These are phyloP conservation scores for Automeris io DNA, from an alignment of 2,888 invertebrate genomes.

Conservation along the genomic window DNA sequence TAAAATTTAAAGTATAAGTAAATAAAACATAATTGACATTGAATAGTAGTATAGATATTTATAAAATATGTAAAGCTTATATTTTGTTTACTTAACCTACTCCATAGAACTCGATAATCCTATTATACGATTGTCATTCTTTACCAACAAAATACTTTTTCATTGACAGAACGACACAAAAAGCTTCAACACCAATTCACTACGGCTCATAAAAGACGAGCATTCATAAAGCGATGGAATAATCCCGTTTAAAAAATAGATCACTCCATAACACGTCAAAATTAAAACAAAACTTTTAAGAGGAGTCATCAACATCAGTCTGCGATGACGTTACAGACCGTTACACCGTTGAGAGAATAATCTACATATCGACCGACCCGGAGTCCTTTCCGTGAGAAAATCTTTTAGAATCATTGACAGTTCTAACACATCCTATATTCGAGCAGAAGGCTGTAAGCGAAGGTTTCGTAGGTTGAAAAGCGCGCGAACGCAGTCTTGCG, in stretches of 20 bases:
- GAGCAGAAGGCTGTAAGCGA: constrained; percentile 51
- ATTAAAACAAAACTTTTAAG: constrained; percentile 54
- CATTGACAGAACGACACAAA: constrained; percentile 48
- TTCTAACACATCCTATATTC: constrained; percentile 25
- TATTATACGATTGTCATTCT: constrained; percentile 1
- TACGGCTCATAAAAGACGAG: constrained; percentile 48
- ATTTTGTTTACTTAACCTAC: not conserved
- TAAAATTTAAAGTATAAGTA: no score
- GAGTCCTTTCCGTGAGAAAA: constrained; percentile 68
- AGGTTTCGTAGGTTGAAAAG: constrained; percentile 69
- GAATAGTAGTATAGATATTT: no score
- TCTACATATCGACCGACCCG: constrained; percentile 42
- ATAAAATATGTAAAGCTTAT: no score
- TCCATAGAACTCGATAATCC: constrained; percentile 1
- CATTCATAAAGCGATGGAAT: constrained; percentile 55
- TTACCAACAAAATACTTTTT: constrained; percentile 8
- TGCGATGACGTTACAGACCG: constrained; percentile 43
- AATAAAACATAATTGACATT: no score
- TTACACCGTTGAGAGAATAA: constrained; percentile 39
- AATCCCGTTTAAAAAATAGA: constrained; percentile 54
- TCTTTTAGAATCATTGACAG: constrained; percentile 49
- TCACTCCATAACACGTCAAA: constrained; percentile 44
- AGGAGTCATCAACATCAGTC: constrained; percentile 59
- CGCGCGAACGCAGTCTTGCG: constrained; percentile 75
- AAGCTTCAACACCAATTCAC: constrained; percentile 45